Base-by-base conservation (phyloP, 2,113 vertebrate genomes). In the Onychorhynchus coronatus region DNA sequence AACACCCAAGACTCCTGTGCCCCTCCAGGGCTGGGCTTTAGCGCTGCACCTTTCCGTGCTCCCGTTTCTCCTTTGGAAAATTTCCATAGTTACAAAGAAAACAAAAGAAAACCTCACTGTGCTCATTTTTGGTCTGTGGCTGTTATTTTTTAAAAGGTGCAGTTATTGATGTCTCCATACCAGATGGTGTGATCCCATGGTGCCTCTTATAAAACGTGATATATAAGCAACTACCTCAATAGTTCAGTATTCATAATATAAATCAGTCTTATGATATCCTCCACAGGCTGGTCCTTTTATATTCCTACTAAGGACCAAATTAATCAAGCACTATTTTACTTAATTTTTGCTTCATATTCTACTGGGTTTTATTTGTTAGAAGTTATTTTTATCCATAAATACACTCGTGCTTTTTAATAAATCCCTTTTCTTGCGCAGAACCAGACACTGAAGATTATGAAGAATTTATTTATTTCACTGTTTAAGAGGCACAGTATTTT, bases 101-200 rank as follows among this genome's bases (percentile, higher is more conserved):
- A 93, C 76, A 76, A 75, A 86, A 88, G 79, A 83, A 92, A 79
- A 71, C n/a, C 47, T 97, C 35, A 0, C 12, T 52, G 42, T 88
- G 85, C 79, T 96, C 37, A 61, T 73, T 94, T 83, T 39, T 25
- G 13, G 58, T 89, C 74, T 76, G 89, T 95, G 65, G 35, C 74
- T 97, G 91, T 72, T 95, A 41, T 12, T 95, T 93, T 97, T 96
- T 95, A 91, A 95, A 97, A 97, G 85, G 83, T 95, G 79, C 50
- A 41, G 80, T 92, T 94, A 88, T 79, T 96, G 94, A 90, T 97
- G 86, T 70, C 73, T 96, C 87, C 4, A 5, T 94, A 91, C 22
- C 96, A 98, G 97, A 97, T 98, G 97, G 96, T 93, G 55, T 82
- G 88, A 91, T 98, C 96, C 87, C 95, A 72, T 92, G 92, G 88